These are phyloP conservation scores for Tuberolachnus salignus DNA, from an alignment of 2,888 invertebrate genomes.

Conservation along the genomic window DNA sequence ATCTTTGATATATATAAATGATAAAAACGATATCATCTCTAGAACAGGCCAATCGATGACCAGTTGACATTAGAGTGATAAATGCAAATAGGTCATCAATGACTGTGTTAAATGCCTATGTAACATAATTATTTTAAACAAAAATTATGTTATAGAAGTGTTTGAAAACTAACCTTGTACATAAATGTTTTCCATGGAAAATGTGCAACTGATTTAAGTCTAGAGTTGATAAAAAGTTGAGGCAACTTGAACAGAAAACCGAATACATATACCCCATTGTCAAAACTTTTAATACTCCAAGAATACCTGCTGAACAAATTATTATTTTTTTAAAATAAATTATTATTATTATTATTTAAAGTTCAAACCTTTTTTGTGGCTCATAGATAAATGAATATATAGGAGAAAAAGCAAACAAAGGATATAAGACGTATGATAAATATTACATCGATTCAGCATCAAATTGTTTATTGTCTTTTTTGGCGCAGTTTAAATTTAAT, in stretches of 20 bases:
- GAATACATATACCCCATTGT: slow-evolving; percentile 97
- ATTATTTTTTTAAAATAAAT: slow-evolving; percentile 14
- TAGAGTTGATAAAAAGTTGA: slow-evolving; percentile 96
- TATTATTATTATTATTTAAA: slow-evolving; percentile 17
- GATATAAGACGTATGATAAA: slow-evolving; percentile 86
- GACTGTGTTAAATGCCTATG: slow-evolving; percentile 93
- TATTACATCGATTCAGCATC: slow-evolving; percentile 94
- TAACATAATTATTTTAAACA: slow-evolving; percentile 55
- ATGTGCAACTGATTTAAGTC: slow-evolving; percentile 95
- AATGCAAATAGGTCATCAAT: slow-evolving; percentile 98
- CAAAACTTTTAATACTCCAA: slow-evolving; percentile 89
- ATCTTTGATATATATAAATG: slow-evolving; percentile 93
- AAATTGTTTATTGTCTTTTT: slow-evolving; percentile 80
- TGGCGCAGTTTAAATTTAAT: slow-evolving; percentile 64
- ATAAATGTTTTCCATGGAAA: slow-evolving; percentile 97
- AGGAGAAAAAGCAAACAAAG: slow-evolving; percentile 85
- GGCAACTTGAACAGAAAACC: slow-evolving; percentile 99
- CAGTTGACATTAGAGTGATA: slow-evolving; percentile 97
- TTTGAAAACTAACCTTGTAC: slow-evolving; percentile 72
- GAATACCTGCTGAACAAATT: slow-evolving; percentile 84
- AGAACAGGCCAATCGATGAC: slow-evolving; percentile 96
- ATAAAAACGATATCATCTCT: slow-evolving; percentile 94
- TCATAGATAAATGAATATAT: slow-evolving; percentile 90
- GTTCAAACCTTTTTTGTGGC: slow-evolving; percentile 86
- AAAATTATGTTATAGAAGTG: neutral